phyloP scores from a whole-genome alignment of 1,140 invertebrate genomes.

The Euglossa dilemma region DNA sequence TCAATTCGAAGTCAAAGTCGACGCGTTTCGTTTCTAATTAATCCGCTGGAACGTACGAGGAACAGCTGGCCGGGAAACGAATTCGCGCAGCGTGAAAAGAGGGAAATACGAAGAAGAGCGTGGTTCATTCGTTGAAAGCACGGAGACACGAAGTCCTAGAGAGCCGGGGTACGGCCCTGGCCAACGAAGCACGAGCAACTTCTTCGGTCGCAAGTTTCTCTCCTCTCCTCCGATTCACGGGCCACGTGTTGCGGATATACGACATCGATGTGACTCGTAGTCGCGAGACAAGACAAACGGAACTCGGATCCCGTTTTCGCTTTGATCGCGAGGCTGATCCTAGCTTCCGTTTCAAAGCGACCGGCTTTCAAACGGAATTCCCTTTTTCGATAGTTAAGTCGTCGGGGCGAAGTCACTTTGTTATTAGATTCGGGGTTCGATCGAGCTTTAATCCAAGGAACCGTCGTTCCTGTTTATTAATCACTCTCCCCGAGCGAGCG shows the following conservation, averaged over 20 bases:
- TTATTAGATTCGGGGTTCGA: neutral
- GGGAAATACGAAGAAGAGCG: neutral
- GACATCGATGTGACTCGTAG: conserved; percentile 57
- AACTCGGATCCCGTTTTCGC: conserved; percentile 49
- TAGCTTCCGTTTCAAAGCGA: conserved; percentile 2
- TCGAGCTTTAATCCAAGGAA: neutral
- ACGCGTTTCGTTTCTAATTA: neutral
- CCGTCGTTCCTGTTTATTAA: no score
- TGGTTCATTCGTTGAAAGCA: neutral
- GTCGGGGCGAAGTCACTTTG: neutral
- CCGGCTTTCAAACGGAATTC: neutral
- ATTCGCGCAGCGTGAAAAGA: neutral
- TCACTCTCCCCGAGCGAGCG: no score
- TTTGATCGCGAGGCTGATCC: conserved; percentile 45
- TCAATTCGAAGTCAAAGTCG: neutral
- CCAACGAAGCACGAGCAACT: conserved; percentile 57
- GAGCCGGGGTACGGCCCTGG: conserved; percentile 35
- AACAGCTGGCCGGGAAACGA: neutral
- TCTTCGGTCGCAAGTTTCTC: conserved; percentile 63
- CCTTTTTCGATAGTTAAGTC: conserved; percentile 11
- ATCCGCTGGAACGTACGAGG: neutral
- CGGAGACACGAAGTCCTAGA: conserved; percentile 45
- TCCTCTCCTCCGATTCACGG: conserved; percentile 54
- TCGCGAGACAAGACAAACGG: conserved; percentile 62
- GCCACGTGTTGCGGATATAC: conserved; percentile 68